Conservation (phyloP, 2,113 vertebrate genomes). For the Sus scrofa region T2T-Sscrofa CM000824.6:142655001-142655500, state of each 20-base stretch:
- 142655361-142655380: no score
- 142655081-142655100: background rate
- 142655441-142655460: background rate
- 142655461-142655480: background rate
- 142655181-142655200: background rate
- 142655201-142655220: background rate
- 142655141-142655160: background rate
- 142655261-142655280: background rate
- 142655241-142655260: background rate
- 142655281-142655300: background rate
- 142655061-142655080: background rate
- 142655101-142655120: background rate
- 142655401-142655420: background rate
- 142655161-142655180: background rate
- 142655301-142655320: no score
- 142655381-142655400: background rate
- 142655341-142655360: no score
- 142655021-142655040: background rate
- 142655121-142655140: background rate
- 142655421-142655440: background rate
- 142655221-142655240: background rate
- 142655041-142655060: background rate
- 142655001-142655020: background rate
- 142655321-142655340: background rate
- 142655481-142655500: background rate